Conservation (phyloP, 2,797 vertebrate genomes). For the Triplophysa yarkandensis region DNA sequence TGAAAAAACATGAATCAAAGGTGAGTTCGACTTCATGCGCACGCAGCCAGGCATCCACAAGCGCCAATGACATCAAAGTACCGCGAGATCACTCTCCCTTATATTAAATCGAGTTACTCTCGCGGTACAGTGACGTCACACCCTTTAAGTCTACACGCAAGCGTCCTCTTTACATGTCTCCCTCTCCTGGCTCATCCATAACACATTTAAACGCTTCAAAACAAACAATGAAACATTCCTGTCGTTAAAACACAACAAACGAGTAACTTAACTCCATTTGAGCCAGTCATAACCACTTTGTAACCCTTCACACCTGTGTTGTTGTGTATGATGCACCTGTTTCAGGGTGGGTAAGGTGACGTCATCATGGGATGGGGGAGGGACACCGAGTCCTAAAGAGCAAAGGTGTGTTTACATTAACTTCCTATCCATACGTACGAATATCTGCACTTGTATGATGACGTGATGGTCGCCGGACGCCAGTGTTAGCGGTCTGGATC, state of each 20-base stretch:
- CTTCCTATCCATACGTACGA: not conserved
- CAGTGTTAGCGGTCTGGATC: not conserved
- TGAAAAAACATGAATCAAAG: no score
- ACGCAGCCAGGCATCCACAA: no score
- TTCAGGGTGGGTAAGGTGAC: slow-evolving; percentile 60
- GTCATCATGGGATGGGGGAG: slow-evolving; percentile 63
- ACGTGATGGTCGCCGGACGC: not conserved
- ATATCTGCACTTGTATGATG: not conserved
- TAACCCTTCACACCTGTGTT: not conserved
- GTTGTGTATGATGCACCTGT: slow-evolving; percentile 66
- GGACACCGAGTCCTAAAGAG: slow-evolving; percentile 37
- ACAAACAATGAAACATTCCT: not conserved
- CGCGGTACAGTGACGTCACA: no score
- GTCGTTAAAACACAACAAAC: not conserved
- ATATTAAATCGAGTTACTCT: no score
- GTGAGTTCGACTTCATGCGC: no score
- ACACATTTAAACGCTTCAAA: not conserved
- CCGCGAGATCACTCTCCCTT: no score
- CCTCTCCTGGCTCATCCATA: slow-evolving; percentile 6
- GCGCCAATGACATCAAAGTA: no score
- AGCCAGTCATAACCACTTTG: no score
- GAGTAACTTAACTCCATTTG: not conserved
- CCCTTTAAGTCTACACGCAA: no score
- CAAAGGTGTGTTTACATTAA: slow-evolving; percentile 35
- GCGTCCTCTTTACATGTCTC: not conserved